A percentile compares a stretch with the other conserved stretches of the same genome.
These are phyloP conservation scores for Octonoba sinensis DNA, from an alignment of 2,888 invertebrate genomes.

Conservation along the genomic window DNA sequence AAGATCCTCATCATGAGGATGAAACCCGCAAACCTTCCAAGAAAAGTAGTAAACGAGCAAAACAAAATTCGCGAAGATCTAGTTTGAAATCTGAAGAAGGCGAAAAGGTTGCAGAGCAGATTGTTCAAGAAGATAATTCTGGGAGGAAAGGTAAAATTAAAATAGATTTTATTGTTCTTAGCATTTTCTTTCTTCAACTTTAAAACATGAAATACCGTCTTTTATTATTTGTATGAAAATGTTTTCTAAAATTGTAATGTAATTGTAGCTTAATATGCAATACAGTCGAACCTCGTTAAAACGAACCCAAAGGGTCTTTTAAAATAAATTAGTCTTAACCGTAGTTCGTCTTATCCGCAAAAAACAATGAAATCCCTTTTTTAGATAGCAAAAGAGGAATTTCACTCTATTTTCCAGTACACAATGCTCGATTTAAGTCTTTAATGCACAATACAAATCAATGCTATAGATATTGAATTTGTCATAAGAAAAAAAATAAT, in stretches of 20 bases:
- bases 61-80: slow-evolving; percentile 50
- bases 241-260: not conserved
- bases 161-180: not conserved
- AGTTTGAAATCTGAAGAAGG: slow-evolving; percentile 55
- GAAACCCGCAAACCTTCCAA: slow-evolving; percentile 29
- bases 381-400: no score
- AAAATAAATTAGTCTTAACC: no score
- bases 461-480: no score
- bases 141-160: slow-evolving; percentile 25
- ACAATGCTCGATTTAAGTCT: no score
- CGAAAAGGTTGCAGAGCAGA: slow-evolving; percentile 45
- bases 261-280: no score
- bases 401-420: no score
- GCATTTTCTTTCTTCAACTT: not conserved
- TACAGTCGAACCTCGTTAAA: no score
- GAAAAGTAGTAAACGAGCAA: slow-evolving; percentile 28
- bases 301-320: no score
- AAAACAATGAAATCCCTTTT: no score
- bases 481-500: no score
- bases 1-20: slow-evolving; percentile 74
- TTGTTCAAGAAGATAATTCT: slow-evolving; percentile 10
- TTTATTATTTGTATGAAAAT: not conserved
- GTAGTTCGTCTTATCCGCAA: no score
- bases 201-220: not conserved
- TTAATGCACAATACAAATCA: no score